phyloP scores from a whole-genome alignment of 2,113 vertebrate species.

The Recurvirostra avosetta region DNA sequence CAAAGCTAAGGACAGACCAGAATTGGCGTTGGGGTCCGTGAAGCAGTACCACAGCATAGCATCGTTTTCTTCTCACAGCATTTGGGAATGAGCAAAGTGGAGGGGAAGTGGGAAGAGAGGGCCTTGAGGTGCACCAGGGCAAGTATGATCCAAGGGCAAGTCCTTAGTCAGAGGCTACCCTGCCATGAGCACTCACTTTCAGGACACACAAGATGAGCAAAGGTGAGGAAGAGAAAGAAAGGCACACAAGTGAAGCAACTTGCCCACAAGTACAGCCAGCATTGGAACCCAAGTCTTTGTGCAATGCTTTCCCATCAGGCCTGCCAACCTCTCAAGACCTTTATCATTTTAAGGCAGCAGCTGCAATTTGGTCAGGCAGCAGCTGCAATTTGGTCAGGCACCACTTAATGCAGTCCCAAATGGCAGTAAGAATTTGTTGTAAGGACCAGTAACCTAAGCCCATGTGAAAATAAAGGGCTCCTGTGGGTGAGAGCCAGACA shows the following conservation, averaged over 20 bases:
- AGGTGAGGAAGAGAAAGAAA: neutral
- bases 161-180: neutral
- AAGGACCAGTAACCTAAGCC: neutral
- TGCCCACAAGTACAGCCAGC: neutral
- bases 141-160: neutral
- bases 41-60: neutral
- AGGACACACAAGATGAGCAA: neutral
- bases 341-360: neutral
- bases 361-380: neutral
- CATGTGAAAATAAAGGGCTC: neutral
- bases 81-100: neutral
- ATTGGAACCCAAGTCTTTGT: neutral
- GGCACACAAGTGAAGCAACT: neutral
- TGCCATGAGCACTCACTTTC: fast-evolving
- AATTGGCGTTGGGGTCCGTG: neutral
- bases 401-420: neutral
- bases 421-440: neutral
- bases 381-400: neutral
- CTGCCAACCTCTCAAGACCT: neutral
- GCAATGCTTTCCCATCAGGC: neutral
- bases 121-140: neutral
- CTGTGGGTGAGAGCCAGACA: neutral
- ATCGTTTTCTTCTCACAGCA: neutral
- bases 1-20: neutral
- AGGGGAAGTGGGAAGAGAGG: neutral